Conservation (phyloP, 2,797 vertebrate genomes). For the Loris lydekkerianus region DNA sequence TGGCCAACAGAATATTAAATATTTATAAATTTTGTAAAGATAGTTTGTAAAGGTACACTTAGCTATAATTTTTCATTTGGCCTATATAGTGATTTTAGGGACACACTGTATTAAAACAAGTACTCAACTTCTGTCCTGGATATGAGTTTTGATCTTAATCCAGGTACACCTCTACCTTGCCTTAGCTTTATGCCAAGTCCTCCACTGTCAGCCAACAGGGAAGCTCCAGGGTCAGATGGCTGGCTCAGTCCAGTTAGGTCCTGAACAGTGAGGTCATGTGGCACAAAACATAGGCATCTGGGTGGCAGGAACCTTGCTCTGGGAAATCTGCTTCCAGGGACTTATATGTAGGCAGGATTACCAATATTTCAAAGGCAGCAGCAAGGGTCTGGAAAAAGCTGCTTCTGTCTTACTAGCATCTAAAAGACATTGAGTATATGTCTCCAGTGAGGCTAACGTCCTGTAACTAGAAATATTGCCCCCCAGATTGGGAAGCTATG, state of each 20-base stretch:
- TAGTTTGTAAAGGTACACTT: no score
- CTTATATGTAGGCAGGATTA: not conserved
- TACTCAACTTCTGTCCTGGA: not conserved
- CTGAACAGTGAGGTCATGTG: no score
- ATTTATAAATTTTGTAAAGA: no score
- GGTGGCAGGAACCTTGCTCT: not conserved
- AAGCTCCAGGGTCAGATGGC: not conserved
- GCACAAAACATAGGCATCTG: not conserved
- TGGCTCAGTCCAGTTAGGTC: not conserved
- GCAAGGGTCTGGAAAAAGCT: no score
- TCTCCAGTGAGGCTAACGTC: not conserved
- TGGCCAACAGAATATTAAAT: no score
- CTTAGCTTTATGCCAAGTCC: not conserved
- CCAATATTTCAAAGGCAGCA: not conserved
- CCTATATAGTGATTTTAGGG: no score
- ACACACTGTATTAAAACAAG: not conserved
- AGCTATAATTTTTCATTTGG: no score
- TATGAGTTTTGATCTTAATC: no score
- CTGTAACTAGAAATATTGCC: not conserved
- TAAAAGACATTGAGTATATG: not conserved
- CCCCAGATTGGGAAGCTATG: fast-evolving
- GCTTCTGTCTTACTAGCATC: not conserved
- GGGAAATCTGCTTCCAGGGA: not conserved
- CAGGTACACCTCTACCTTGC: not conserved
- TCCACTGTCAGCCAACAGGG: no score